phyloP scores from a whole-genome alignment of 2,113 vertebrate species.

The Pachycephala philippinensis region DNA sequence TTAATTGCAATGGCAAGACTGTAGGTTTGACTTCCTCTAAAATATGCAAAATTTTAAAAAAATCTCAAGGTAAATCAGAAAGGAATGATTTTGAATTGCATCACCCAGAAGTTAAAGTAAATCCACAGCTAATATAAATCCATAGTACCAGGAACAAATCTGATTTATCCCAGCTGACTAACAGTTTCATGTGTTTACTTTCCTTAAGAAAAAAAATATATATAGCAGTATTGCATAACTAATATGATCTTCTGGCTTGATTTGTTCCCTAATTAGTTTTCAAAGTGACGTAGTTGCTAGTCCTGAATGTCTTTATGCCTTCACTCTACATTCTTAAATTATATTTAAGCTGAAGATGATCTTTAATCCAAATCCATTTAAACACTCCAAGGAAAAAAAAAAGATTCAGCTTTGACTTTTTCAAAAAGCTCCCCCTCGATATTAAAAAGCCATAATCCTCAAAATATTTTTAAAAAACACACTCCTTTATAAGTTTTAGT shows the following conservation, averaged over 20 bases:
- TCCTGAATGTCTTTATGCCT: background rate
- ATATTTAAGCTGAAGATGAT: background rate
- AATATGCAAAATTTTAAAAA: background rate
- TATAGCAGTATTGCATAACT: background rate
- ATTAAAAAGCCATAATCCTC: background rate
- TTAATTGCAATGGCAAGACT: background rate
- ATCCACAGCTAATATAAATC: background rate
- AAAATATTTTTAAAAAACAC: background rate
- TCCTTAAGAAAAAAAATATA: background rate
- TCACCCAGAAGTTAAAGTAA: background rate
- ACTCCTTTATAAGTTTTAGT: background rate
- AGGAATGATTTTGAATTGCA: background rate
- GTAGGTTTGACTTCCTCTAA: background rate
- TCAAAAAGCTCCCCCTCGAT: background rate
- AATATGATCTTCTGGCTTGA: background rate
- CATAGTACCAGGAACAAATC: background rate
- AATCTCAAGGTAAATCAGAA: background rate
- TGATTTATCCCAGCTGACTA: background rate
- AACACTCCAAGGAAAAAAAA: background rate
- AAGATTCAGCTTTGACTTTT: background rate
- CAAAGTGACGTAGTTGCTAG: background rate
- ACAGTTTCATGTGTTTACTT: background rate
- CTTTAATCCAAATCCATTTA: background rate
- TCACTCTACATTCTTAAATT: background rate
- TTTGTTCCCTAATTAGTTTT: conserved; percentile 34